Evolutionary conservation across 2,113 vertebrate genomes (phyloP), one percentile per base, ranked within the genome.

Genomic region (Oryzias melastigma): DNA sequence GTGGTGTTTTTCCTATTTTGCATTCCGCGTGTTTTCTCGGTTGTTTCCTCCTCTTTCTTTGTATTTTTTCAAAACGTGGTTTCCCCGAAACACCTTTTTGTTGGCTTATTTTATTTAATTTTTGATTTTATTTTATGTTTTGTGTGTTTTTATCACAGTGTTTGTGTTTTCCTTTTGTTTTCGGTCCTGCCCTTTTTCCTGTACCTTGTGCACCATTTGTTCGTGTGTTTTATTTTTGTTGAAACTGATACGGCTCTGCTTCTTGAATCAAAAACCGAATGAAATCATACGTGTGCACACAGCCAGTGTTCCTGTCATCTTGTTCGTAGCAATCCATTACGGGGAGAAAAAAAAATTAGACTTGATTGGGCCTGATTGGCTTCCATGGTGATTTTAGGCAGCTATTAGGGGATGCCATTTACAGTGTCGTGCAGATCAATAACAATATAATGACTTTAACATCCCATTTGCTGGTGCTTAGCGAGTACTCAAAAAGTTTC

Each of bases 271-370:
- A 86, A 86, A 82, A 78, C 79, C 64, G 69, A 83, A 87, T 72
- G 71, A 78, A 69, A 83, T 73, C 76, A 69, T 81, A 73, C 68
- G 79, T 87, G 84, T 87, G 75, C 75, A 65, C 71, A 71, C 90
- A 90, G 90, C 87, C 88, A 86, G 91, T 89, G 86, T 92, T 92
- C 83, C 90, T 90, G 88, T 81, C 82, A 86, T 88, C 85, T 80
- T 61, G 72, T 85, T 78, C 76, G 52, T 54, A 77, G 66, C 58
- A 29, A 82, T 61, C 71, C 65, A 76, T 85, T 78, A 68, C 63
- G 51, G 58, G 40, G 3, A n/a, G n/a, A 22, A 35, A 35, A 35
- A 54, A 78, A 60, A 71, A 78, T 76, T 52, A 58, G 71, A 82
- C 65, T 56, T 73, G 73, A 87, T 82, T 85, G 62, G 74, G 46